Base-by-base conservation (phyloP, 2,113 vertebrate species). In the Solenodon paradoxus region DNA sequence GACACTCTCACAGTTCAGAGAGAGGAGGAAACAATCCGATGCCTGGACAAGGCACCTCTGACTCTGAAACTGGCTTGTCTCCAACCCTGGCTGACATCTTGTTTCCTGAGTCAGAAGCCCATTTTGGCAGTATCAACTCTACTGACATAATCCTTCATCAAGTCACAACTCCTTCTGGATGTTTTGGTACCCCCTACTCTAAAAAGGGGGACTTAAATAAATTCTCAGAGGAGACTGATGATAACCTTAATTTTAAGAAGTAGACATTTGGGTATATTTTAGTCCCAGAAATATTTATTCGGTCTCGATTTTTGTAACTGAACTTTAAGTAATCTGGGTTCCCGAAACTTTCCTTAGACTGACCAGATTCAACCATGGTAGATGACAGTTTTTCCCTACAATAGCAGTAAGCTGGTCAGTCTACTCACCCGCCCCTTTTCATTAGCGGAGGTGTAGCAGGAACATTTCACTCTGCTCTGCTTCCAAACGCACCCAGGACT, bases 381-480 rank as follows among this genome's bases (percentile, higher is more conserved):
- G 42, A 90, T 77, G 5, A 22, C 4, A 16, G 20, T 42, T 20
- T 92, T 68, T 47, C 26, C 74, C 69, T 35, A 72, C 6, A n/a
- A n/a, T 9, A 35, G 47, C 86, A 77, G 49, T 51, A 95, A 68
- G 40, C 69, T 74, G 74, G 57, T 51, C 57, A 17, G 28, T 71
- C 51, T 35, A 12, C 17, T 92, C 32, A 35, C 28, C 49, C 59
- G 13, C 45, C 74, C 69, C 7, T 96, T 96, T 84, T 93, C 89
- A 92, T 94, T 74, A 92, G 68, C n/a, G 20, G n/a, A 35, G n/a
- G n/a, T 49, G 69, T 38, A 19, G 51, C 28, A 74, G 72, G 64
- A 94, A 81, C 85, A 82, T 64, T 94, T 94, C 51, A 75, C n/a
- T 88, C 59, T 24, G 71, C 26, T 84, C 53, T 35, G 30, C 81